Conservation (phyloP, 2,797 vertebrate species). For the Enteromius mattozi region DNA sequence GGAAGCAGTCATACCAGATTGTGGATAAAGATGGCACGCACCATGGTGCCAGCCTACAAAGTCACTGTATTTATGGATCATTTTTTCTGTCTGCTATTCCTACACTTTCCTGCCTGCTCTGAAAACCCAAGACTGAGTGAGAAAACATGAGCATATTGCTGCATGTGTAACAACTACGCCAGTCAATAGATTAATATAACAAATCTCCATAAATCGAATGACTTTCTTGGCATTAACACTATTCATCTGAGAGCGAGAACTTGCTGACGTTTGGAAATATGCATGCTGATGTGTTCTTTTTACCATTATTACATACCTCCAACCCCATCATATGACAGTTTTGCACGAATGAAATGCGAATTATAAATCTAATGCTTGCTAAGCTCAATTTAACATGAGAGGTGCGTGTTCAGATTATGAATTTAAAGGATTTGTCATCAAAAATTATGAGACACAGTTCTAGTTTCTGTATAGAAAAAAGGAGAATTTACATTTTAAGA, state of each 20-base stretch:
- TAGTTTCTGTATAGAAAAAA: background rate
- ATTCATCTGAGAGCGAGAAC: background rate
- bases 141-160: conserved; percentile 52
- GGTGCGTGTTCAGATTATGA: background rate
- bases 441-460: background rate
- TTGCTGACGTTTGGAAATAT: background rate
- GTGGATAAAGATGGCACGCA: conserved; percentile 61
- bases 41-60: conserved; percentile 58
- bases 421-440: background rate
- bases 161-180: conserved; percentile 47
- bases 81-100: conserved; percentile 67
- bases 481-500: background rate
- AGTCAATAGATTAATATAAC: background rate
- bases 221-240: background rate
- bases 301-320: background rate
- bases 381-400: background rate
- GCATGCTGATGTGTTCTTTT: background rate
- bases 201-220: background rate
- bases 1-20: conserved; percentile 60
- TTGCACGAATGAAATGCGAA: background rate
- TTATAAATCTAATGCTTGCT: background rate
- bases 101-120: conserved; percentile 48
- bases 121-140: conserved; percentile 48
- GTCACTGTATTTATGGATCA: conserved; percentile 56
- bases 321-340: background rate